phyloP scores from a whole-genome alignment of 2,113 vertebrate genomes.

The Micronycteris hirsuta region DNA sequence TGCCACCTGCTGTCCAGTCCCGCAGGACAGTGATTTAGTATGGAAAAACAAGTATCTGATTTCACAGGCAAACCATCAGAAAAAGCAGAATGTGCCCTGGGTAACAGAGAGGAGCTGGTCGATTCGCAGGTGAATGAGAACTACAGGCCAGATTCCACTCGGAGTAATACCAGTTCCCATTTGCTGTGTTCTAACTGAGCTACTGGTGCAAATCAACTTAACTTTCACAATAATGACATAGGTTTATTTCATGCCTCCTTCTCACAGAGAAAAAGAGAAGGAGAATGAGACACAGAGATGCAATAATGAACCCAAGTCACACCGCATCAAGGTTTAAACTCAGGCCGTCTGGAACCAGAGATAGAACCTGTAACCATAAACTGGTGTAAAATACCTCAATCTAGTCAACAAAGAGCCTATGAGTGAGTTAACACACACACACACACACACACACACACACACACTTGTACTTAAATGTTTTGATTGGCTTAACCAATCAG shows the following conservation, averaged over 20 bases:
- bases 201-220: neutral
- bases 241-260: neutral
- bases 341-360: neutral
- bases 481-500: neutral
- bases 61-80: neutral
- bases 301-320: neutral
- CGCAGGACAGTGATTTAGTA: neutral
- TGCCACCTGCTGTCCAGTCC: slow-evolving; percentile 13
- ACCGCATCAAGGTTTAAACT: neutral
- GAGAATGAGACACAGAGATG: neutral
- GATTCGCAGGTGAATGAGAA: neutral
- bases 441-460: neutral
- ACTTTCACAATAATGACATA: neutral
- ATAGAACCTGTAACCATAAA: neutral
- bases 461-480: neutral
- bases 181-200: neutral
- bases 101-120: neutral
- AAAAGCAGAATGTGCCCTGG: neutral
- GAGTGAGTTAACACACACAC: neutral
- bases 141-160: neutral
- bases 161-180: neutral
- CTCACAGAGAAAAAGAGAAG: neutral
- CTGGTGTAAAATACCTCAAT: neutral
- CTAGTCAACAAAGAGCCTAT: neutral
- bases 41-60: neutral